A percentile compares a stretch with the other conserved stretches of the same genome.
Conservation (phyloP, 2,797 vertebrate genomes). For the Cuniculus paca region DNA sequence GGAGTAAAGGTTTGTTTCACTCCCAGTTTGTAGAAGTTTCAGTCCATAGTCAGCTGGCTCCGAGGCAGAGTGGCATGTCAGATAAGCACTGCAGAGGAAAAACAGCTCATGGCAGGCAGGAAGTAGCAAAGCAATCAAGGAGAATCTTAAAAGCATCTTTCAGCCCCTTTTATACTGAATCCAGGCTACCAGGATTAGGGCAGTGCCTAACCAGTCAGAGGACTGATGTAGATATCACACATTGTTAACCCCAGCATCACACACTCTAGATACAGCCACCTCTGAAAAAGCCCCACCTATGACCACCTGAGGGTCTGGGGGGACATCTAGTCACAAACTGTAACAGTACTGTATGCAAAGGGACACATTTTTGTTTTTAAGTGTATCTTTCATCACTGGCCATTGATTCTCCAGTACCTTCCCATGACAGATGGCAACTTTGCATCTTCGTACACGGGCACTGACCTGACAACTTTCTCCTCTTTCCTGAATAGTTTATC, state of each 20-base stretch:
- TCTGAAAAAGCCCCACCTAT: not conserved
- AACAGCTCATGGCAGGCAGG: not conserved
- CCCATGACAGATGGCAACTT: not conserved
- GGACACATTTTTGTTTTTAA: not conserved
- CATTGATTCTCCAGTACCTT: no score
- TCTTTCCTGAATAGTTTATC: slow-evolving; percentile 61
- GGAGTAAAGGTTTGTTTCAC: not conserved
- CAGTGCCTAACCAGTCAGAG: not conserved
- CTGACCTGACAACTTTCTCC: not conserved
- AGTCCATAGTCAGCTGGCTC: not conserved
- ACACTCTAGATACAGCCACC: not conserved
- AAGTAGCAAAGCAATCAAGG: not conserved
- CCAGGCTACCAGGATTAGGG: not conserved
- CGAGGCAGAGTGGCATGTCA: not conserved
- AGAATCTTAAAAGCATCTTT: no score
- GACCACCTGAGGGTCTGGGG: not conserved
- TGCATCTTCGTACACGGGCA: not conserved
- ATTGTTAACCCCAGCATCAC: not conserved
- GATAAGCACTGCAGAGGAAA: not conserved
- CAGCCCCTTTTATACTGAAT: not conserved
- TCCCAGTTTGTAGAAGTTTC: not conserved
- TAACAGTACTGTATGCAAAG: not conserved
- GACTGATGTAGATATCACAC: not conserved
- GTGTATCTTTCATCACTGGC: not conserved
- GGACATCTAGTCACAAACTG: not conserved